Evolutionary conservation across 2,113 vertebrate genomes (phyloP), one percentile per base, ranked within the genome.

Genomic region (Nycticorax nycticorax): DNA sequence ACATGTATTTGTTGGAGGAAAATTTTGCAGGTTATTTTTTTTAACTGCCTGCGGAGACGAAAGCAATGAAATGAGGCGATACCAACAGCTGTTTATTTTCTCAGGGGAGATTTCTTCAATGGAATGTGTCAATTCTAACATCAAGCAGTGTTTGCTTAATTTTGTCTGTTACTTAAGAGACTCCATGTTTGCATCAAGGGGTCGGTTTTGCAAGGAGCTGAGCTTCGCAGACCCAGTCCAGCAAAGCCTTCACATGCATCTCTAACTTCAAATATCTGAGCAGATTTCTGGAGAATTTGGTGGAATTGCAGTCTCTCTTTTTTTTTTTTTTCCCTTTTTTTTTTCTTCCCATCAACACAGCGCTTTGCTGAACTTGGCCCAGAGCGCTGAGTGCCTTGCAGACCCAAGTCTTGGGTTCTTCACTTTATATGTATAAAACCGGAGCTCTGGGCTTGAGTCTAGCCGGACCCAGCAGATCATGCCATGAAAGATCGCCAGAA

Each of bases 41-140:
- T 90, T 62, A 79, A 81, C 27, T 92, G 83, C 74, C 90, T 92
- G 47, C 91, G 88, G 95, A 97, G 86, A 90, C 19, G 6, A 91
- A 96, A 94, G 81, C 78, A 74, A 95, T 89, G 72, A 95, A 90
- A 85, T 80, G 79, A 94, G 60, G 60, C 85, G 96, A 85, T 79
- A 48, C 26, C 71, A 92, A 72, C 72, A 93, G 71, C 78, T 94
- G 41, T 89, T 89, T 96, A 67, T 93, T 96, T 97, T 93, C 92
- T 97, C 93, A 97, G 96, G 92, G 95, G 94, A 94, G 88, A 73
- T 96, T 85, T 86, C 86, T 92, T 92, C 72, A 82, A n/a, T 88
- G 79, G 75, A 92, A 83, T 53, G 64, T 89, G 81, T 93, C 90
- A 72, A 55, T 95, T 37, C n/a, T 81, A 74, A 92, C 85, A 63